phyloP scores from a whole-genome alignment of 2,797 vertebrate species.

The Macropodus opercularis region DNA sequence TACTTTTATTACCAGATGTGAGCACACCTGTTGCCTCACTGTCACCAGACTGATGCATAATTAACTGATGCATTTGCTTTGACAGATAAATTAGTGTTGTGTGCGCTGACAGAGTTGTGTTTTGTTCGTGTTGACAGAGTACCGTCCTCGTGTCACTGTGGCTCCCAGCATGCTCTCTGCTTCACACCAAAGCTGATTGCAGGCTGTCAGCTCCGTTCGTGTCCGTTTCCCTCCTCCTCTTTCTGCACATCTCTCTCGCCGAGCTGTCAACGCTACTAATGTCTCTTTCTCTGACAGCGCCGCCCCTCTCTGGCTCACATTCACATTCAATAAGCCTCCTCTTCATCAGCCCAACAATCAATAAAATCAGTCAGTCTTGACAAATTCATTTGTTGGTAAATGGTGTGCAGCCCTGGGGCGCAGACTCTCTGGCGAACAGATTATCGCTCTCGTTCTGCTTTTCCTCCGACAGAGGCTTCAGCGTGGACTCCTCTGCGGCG shows the following conservation, averaged over 20 bases:
- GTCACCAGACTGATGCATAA: constrained; percentile 29
- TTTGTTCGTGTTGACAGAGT: constrained; percentile 48
- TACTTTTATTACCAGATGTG: neutral
- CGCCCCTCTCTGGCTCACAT: constrained; percentile 15
- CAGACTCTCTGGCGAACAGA: constrained; percentile 24
- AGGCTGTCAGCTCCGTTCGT: constrained; percentile 57
- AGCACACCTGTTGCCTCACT: constrained; percentile 41
- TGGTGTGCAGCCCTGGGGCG: constrained; percentile 30
- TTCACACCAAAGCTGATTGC: constrained; percentile 55
- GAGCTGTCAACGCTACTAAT: constrained; percentile 56
- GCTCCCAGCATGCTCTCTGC: constrained; percentile 63
- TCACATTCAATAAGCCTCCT: constrained; percentile 47
- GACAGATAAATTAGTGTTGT: constrained; percentile 51
- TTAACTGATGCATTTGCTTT: constrained; percentile 54
- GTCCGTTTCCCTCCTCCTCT: constrained; percentile 31
- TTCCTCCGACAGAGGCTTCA: neutral
- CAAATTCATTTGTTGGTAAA: constrained; percentile 68
- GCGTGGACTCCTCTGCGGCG: neutral
- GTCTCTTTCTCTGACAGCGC: constrained; percentile 47
- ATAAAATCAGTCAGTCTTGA: constrained; percentile 53
- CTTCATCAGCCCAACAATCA: constrained; percentile 52
- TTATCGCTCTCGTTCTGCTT: constrained; percentile 16
- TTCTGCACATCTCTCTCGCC: constrained; percentile 12
- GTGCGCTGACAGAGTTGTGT: constrained; percentile 29
- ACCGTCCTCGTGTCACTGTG: constrained; percentile 21